Percentiles rank a stretch among this genome's conserved stretches.
These are phyloP conservation scores for Cataglyphis altisquamis DNA, from an alignment of 2,888 invertebrate genomes.

Conservation along the genomic window DNA sequence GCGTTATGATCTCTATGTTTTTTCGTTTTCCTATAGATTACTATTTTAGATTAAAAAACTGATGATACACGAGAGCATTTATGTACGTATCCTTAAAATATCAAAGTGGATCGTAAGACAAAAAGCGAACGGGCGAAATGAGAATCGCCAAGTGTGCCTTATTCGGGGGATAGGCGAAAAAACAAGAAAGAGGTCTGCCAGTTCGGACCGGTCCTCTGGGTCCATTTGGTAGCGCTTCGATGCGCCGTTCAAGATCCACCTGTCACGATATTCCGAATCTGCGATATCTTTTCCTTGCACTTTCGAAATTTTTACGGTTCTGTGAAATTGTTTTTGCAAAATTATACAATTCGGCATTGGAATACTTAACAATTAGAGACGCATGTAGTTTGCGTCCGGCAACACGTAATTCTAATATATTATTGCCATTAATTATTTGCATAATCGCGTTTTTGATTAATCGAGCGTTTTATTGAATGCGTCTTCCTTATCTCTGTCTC, in stretches of 20 bases:
- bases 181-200: slow-evolving; percentile 39
- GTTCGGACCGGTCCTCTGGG: slow-evolving; percentile 57
- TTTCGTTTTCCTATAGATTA: not conserved
- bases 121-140: slow-evolving; percentile 41
- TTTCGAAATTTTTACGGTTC: slow-evolving; percentile 44
- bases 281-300: slow-evolving; percentile 56
- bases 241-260: slow-evolving; percentile 57
- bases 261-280: slow-evolving; percentile 47
- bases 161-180: slow-evolving; percentile 55
- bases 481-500: not conserved
- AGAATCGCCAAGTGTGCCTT: slow-evolving; percentile 52
- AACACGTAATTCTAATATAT: not conserved
- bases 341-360: not conserved
- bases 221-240: slow-evolving; percentile 49
- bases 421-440: slow-evolving; percentile 17
- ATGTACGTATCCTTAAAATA: not conserved
- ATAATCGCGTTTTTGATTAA: slow-evolving; percentile 31
- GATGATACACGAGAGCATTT: not conserved
- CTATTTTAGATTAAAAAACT: not conserved
- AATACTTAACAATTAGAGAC: not conserved
- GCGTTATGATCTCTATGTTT: not conserved
- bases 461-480: not conserved
- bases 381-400: not conserved
- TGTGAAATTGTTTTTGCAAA: not conserved
- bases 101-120: not conserved